Percentiles rank a stretch among this genome's conserved stretches.
Evolutionary conservation across 30 jellyfish, hydroid and myxozoan species (phyloP).

Genomic region (Turritopsis dohrnii): DNA sequence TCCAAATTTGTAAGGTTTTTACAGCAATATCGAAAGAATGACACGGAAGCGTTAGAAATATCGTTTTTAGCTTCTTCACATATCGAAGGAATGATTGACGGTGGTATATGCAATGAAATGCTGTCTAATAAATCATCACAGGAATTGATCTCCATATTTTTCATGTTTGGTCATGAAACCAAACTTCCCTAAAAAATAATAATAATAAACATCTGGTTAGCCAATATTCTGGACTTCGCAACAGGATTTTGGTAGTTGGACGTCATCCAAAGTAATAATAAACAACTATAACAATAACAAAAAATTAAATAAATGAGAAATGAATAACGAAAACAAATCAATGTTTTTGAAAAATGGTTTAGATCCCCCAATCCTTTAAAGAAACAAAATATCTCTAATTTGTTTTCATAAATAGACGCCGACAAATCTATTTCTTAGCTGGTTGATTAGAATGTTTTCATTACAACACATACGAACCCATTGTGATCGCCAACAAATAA

Average conservation of each 20-base stretch:
- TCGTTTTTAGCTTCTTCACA: not conserved
- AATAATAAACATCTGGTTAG: not conserved
- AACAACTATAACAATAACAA: not conserved
- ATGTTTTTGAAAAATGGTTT: not conserved
- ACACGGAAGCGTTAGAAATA: not conserved
- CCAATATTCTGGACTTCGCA: not conserved
- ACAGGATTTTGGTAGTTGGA: not conserved
- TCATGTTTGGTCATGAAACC: not conserved
- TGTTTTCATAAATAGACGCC: not conserved
- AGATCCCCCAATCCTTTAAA: not conserved
- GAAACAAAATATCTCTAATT: not conserved
- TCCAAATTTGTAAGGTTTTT: not conserved
- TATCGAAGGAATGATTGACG: not conserved
- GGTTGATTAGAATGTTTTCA: not conserved
- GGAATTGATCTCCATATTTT: not conserved
- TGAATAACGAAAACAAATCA: not conserved
- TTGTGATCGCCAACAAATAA: not conserved
- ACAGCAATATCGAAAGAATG: not conserved
- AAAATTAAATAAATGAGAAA: not conserved
- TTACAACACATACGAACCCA: not conserved
- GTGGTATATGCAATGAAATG: not conserved
- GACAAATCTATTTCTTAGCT: not conserved
- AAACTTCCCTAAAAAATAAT: not conserved
- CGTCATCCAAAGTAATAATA: not conserved
- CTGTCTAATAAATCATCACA: not conserved